These are phyloP conservation scores for Cynopterus sphinx DNA, from an alignment of 2,797 vertebrate genomes.

Conservation along the genomic window DNA sequence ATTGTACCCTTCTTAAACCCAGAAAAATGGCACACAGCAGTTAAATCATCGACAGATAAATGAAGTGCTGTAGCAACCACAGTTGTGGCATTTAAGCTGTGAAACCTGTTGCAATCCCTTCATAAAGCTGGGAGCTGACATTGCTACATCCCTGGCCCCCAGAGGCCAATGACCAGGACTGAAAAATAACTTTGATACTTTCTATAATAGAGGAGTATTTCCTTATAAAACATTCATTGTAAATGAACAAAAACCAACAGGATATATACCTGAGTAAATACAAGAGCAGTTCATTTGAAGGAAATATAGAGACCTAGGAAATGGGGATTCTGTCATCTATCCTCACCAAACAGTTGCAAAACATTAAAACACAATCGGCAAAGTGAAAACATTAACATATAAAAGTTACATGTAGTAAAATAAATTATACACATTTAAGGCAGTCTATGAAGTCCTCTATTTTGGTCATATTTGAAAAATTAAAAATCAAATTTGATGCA, in stretches of 20 bases:
- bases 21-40: neutral
- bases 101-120: neutral
- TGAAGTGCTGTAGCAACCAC: neutral
- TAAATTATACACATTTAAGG: neutral
- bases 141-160: neutral
- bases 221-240: conserved; percentile 10
- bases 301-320: neutral
- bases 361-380: neutral
- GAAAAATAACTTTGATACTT: conserved; percentile 2
- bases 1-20: neutral
- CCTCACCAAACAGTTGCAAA: neutral
- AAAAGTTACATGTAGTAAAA: neutral
- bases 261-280: neutral
- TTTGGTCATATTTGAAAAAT: neutral
- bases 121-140: neutral
- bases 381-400: neutral
- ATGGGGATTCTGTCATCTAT: neutral
- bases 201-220: neutral
- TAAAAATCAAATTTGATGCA: neutral
- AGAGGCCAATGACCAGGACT: neutral
- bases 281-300: conserved; percentile 7
- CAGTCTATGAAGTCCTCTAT: neutral
- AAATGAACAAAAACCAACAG: conserved; percentile 4
- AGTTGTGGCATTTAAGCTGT: neutral
- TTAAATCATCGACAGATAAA: neutral